These are phyloP conservation scores for Peromyscus melanophrys DNA, from an alignment of 2,797 vertebrate genomes.

Conservation along the genomic window DNA sequence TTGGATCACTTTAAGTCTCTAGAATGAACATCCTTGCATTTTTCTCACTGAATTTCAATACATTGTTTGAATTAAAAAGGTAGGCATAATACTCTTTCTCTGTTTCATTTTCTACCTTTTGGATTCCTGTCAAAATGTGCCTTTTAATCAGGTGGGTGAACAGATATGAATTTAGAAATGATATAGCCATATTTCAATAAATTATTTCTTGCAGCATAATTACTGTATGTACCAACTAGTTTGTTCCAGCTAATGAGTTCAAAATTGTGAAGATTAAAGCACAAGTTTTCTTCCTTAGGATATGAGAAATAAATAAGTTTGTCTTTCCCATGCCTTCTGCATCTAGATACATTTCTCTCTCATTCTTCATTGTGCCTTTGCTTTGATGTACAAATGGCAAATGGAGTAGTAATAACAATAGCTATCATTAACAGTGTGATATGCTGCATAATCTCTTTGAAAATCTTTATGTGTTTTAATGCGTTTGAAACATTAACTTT, in stretches of 20 bases:
- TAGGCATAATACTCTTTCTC: neutral
- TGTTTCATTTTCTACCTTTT: neutral
- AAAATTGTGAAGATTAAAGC: neutral
- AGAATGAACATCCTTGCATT: neutral
- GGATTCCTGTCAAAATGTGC: slow-evolving; percentile 43
- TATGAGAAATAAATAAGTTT: neutral
- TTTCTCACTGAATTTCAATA: neutral
- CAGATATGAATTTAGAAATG: slow-evolving; percentile 45
- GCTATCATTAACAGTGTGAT: neutral
- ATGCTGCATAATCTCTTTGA: neutral
- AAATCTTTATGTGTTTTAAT: neutral
- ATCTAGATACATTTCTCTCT: neutral
- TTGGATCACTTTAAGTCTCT: neutral
- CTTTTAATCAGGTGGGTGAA: slow-evolving; percentile 47
- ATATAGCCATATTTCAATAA: slow-evolving; percentile 1
- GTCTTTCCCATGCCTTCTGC: neutral
- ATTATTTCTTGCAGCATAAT: slow-evolving; percentile 37
- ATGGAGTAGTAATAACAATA: slow-evolving; percentile 13
- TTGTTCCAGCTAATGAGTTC: neutral
- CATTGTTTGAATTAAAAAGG: neutral
- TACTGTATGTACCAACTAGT: neutral
- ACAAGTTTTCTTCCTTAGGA: neutral
- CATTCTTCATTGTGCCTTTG: neutral
- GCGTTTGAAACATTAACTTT: slow-evolving; percentile 42
- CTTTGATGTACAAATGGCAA: neutral